These are phyloP conservation scores for Epizoanthus illoricatus DNA, from an alignment of 92 coral and sea anemone species.

Conservation along the genomic window DNA sequence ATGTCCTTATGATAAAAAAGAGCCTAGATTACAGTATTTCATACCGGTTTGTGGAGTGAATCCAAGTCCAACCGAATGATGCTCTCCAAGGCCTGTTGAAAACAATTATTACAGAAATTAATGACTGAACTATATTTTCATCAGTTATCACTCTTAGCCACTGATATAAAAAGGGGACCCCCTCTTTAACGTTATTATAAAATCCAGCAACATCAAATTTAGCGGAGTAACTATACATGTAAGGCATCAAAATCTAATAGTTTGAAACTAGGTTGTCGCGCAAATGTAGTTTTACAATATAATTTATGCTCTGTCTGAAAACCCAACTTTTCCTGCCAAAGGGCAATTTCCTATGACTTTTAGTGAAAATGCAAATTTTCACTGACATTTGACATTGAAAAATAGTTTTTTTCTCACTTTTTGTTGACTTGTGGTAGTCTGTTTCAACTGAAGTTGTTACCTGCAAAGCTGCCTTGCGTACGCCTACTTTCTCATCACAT, in stretches of 20 bases:
- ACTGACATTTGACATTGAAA: too few species aligned
- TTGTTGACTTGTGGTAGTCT: background rate
- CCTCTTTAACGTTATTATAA: too few species aligned
- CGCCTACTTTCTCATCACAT: slow-evolving; percentile 95
- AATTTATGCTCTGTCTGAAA: too few species aligned
- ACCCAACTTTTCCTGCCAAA: too few species aligned
- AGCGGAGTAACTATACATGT: too few species aligned
- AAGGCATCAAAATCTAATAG: too few species aligned
- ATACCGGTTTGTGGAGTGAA: slow-evolving; percentile 67
- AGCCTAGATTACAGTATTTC: background rate
- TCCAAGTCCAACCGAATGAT: slow-evolving; percentile 66
- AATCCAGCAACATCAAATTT: too few species aligned
- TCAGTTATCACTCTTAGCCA: background rate
- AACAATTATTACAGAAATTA: slow-evolving; percentile 17
- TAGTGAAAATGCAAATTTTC: too few species aligned
- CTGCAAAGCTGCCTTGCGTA: slow-evolving; percentile 94
- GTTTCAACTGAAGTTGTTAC: slow-evolving; percentile 29
- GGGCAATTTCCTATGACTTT: too few species aligned
- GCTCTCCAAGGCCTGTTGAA: slow-evolving; percentile 74
- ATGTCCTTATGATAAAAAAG: background rate
- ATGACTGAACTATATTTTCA: background rate
- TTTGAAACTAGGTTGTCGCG: too few species aligned
- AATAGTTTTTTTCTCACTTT: too few species aligned
- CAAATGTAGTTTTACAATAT: too few species aligned
- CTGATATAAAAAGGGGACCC: background rate